Evolutionary conservation across 2,888 invertebrate species (phyloP).

Genomic region (Drosophila villosipedis): DNA sequence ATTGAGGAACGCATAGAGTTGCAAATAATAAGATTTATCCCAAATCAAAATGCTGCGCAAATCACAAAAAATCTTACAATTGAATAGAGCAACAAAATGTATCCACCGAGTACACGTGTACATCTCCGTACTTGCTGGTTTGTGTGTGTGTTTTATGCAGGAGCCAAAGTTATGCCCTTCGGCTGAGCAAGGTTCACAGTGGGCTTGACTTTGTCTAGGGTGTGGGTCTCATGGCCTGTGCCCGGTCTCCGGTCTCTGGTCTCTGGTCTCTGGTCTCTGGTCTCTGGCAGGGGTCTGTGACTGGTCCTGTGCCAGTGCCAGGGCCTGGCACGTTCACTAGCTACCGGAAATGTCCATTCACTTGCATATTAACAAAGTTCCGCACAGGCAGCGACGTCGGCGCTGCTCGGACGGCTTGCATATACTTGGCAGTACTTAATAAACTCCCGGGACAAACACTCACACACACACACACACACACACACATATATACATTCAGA

Average conservation of each 20-base stretch:
- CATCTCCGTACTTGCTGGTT: constrained; percentile 1
- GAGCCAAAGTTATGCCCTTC: constrained; percentile 39
- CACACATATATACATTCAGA: constrained; percentile 1
- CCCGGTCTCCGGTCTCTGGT: constrained; percentile 17
- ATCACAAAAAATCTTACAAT: background rate
- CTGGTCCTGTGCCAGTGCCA: constrained; percentile 4
- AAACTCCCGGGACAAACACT: constrained; percentile 65
- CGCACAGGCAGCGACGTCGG: constrained; percentile 62
- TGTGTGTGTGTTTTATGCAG: constrained; percentile 22
- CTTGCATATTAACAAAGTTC: constrained; percentile 80
- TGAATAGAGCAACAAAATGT: constrained; percentile 42
- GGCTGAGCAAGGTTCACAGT: constrained; percentile 43
- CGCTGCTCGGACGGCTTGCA: constrained; percentile 54
- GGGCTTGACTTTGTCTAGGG: constrained; percentile 40
- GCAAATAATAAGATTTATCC: background rate
- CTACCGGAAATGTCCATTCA: constrained; percentile 82
- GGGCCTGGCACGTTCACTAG: constrained; percentile 69
- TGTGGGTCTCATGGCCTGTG: constrained; percentile 19
- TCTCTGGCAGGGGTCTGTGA: constrained; percentile 2
- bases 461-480: constrained; percentile 8
- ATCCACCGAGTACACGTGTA: constrained; percentile 27
- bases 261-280: constrained; percentile 37
- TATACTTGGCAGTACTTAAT: constrained; percentile 77
- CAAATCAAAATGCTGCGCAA: background rate
- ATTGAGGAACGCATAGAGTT: background rate